Evolutionary conservation across 2,888 invertebrate species (phyloP), one percentile per base, ranked within the genome.

Genomic region (Fragum sueziense): DNA sequence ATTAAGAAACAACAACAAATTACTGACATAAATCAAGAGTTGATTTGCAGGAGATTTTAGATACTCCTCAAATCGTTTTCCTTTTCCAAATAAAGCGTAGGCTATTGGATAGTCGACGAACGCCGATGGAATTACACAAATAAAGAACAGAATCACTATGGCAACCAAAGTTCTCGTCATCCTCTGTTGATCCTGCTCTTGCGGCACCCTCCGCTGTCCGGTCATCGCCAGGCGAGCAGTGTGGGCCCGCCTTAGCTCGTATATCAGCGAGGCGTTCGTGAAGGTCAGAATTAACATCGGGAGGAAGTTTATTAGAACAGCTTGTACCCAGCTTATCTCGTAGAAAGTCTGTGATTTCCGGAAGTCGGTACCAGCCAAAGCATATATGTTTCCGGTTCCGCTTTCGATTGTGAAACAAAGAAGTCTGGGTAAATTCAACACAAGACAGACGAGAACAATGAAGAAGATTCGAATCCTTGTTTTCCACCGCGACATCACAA

Each of bases 101-200:
- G 89, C 86, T 20, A 90, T 87, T 1, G 89, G 86, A 31, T 86
- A 81, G 70, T 90, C 87, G 1, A 88, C 86, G 74, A 91, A 89
- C 0, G 91, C 90, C 7, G 91, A 89, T 9, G 91, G 91, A 17
- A 90, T 79, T 34, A 90, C 89, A 67, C 90, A 89, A 51, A 90
- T 71, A 37, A 90, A 85, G 72, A 90, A 91, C 54, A 91, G 75
- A 51, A 88, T 78, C 17, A 90, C 88, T 65, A 92, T 90, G 69
- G 87, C 86, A 51, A 91, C 88, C 31, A 91, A 88, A 1, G 91
- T 91, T 62, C 89, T 80, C 9, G 91, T 91, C 68, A 92, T 86
- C 14, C 92, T 78, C 20, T 82, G 85, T 75, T 91, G 90, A 29
- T 91, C 91, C 65, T 85, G 83, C 78, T 86, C 85, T 76, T 84